A percentile compares a stretch with the other conserved stretches of the same genome.
These are phyloP conservation scores for Virgularia gustaviana DNA, from an alignment of 92 coral and sea anemone species.

Conservation along the genomic window DNA sequence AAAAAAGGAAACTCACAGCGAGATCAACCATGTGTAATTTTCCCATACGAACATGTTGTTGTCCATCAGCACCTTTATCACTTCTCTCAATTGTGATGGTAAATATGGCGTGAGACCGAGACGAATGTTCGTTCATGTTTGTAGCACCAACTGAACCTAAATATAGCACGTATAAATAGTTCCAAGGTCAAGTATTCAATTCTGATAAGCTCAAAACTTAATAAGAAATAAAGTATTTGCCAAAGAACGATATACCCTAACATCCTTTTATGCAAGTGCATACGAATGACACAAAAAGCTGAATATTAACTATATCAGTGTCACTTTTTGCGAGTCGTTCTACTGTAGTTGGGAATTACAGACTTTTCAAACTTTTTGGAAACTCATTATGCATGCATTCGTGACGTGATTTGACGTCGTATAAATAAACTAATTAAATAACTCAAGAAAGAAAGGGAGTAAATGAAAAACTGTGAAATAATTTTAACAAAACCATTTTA, in stretches of 20 bases:
- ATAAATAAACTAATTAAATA: no score
- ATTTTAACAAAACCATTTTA: no score
- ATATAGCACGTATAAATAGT: no score
- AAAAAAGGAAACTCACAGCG: conserved; percentile 65
- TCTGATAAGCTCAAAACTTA: no score
- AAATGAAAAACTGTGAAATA: no score
- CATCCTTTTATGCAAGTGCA: not conserved
- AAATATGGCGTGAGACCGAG: conserved; percentile 95
- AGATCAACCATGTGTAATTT: conserved; percentile 95
- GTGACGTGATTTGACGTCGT: no score
- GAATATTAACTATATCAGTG: no score
- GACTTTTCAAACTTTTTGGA: no score
- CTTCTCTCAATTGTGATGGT: conserved; percentile 94
- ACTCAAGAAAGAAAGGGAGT: no score
- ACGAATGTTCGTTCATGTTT: conserved; percentile 96
- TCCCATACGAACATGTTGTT: conserved; percentile 97
- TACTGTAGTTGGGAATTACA: no score
- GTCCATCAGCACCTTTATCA: conserved; percentile 96
- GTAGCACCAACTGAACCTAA: conserved; percentile 98
- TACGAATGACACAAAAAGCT: not conserved
- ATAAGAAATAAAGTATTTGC: not conserved
- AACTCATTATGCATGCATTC: no score
- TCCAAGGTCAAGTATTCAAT: not conserved
- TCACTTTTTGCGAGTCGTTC: not conserved
- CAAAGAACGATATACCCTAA: not conserved